Conservation (phyloP, 2,797 vertebrate species). For the Poecile montanus region DNA sequence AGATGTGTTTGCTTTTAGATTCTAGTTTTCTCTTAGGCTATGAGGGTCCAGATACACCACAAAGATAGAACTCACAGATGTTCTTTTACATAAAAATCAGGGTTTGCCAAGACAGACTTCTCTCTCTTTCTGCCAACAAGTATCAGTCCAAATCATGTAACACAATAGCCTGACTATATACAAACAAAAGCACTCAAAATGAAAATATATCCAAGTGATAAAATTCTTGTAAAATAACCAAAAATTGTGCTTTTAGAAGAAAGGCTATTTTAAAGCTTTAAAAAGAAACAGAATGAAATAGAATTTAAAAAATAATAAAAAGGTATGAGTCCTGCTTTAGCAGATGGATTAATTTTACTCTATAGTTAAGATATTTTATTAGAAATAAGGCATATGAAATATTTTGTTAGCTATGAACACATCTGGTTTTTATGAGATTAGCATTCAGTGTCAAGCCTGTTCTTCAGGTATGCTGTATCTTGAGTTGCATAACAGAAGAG, state of each 20-base stretch:
- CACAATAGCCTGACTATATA: constrained; percentile 20
- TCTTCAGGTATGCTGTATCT: background rate
- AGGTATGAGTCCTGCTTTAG: background rate
- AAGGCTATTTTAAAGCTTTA: background rate
- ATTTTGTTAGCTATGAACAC: background rate
- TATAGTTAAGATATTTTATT: background rate
- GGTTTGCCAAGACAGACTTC: constrained; percentile 5
- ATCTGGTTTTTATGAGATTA: background rate
- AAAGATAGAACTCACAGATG: constrained; percentile 12
- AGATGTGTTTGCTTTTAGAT: background rate
- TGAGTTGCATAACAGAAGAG: background rate
- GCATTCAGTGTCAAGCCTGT: background rate
- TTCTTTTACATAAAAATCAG: constrained; percentile 2
- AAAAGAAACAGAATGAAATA: background rate
- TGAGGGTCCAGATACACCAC: background rate
- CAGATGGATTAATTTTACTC: background rate
- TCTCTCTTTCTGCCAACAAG: constrained; percentile 4
- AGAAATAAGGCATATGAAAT: background rate
- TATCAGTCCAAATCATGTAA: constrained; percentile 10
- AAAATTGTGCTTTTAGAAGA: background rate
- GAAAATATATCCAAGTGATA: constrained; percentile 9
- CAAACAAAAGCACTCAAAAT: constrained; percentile 14
- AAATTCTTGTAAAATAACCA: background rate
- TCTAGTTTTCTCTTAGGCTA: background rate
- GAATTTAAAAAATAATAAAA: background rate